Evolutionary conservation across 2,888 invertebrate species (phyloP), one percentile per base, ranked within the genome.

Genomic region (Didymodactylos carnosus): DNA sequence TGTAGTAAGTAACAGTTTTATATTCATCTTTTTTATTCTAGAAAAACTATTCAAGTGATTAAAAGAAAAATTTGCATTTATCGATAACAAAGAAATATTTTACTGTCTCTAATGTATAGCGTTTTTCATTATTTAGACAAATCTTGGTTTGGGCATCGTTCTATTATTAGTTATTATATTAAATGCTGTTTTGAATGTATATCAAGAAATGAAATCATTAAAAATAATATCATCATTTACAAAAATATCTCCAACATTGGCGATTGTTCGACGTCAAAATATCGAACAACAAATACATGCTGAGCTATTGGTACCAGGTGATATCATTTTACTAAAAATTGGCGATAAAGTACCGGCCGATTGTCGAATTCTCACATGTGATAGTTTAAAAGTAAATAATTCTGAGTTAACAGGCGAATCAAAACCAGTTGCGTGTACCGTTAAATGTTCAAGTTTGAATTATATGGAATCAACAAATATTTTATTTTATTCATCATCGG

Each of bases 321-420:
- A 49, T 49, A n/a, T 49, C 14, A 49, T 49, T 49, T 6, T 49
- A 25, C 25, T 49, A 25, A n/a, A 49, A 11, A 49, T 25, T 49
- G 49, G 49, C 13, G 49, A 49, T 49, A 49, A 25, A 49, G 49
- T 49, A 14, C 49, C 49, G 8, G 49, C 49, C 25, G 49, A 49
- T 49, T 88, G 95, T 81, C 89, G 94, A 80, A 88, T 95, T 3
- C 23, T 49, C 6, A 25, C 49, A 25, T 49, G 49, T 49, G 11
- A 70, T 25, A 40, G 27, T 70, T 27, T 70, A 27, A 70, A 70
- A 70, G 39, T 70, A 41, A 40, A 70, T 70, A 70, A 70, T 40
- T 39, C 70, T 23, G 40, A 40, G 25, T 70, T 70, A 27, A 70
- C 70, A 23, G 70, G 70, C 3, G 70, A 70, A 41, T 40, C 40